Percentiles rank a stretch among this genome's conserved stretches.
phyloP scores from a whole-genome alignment of 2,797 vertebrate genomes.

The Macropus fuliginosus region DNA sequence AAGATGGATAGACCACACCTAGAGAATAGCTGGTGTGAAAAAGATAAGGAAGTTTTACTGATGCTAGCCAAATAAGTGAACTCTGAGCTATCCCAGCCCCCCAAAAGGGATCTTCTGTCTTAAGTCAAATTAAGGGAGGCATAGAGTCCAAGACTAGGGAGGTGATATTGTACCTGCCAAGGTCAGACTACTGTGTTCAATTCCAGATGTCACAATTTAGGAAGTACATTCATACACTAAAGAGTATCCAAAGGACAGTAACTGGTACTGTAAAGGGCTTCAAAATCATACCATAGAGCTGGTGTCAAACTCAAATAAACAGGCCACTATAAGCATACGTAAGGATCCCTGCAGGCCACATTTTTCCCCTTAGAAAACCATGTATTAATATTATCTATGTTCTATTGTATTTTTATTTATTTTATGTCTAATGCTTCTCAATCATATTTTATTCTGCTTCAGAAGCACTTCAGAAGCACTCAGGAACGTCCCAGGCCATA shows the following conservation, averaged over 20 bases:
- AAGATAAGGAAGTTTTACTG: background rate
- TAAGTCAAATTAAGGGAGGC: background rate
- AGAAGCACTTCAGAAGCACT: background rate
- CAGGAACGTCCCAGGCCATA: background rate
- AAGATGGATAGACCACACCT: background rate
- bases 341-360: background rate
- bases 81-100: background rate
- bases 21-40: background rate
- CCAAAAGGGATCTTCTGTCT: background rate
- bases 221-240: background rate
- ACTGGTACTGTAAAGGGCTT: background rate
- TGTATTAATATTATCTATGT: background rate
- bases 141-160: background rate
- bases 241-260: background rate
- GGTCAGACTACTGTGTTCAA: background rate
- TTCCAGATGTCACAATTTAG: background rate
- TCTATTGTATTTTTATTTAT: background rate
- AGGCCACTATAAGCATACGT: background rate
- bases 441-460: background rate
- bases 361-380: background rate
- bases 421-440: background rate
- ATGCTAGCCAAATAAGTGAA: background rate
- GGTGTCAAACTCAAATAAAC: background rate
- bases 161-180: background rate
- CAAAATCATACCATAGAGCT: background rate